Evolutionary conservation across 2,888 invertebrate species (phyloP).

Genomic region (Temnothorax rugatulus): DNA sequence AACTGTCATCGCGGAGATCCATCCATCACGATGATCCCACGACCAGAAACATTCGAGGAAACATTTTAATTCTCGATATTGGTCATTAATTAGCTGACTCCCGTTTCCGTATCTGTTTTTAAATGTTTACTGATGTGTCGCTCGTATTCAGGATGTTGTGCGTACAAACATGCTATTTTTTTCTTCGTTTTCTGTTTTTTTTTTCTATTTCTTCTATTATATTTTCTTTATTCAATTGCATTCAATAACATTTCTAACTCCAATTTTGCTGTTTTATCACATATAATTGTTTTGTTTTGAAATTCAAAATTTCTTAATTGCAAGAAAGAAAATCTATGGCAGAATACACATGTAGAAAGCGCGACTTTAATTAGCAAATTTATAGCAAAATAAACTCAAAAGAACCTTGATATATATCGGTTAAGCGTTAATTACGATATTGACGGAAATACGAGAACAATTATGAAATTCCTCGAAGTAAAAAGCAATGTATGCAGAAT

Average conservation of each 20-base stretch:
- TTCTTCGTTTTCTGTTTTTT: neutral
- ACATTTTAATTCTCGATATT: conserved; percentile 5
- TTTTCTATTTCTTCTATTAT: neutral
- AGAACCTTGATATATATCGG: neutral
- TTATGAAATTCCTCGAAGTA: neutral
- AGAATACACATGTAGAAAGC: neutral
- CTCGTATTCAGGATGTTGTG: neutral
- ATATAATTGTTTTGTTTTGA: neutral
- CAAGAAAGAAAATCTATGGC: neutral
- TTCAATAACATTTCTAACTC: neutral
- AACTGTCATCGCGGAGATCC: conserved; percentile 36
- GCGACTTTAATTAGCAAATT: neutral
- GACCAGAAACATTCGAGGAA: neutral
- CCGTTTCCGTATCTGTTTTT: neutral
- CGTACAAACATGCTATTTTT: neutral
- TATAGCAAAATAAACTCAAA: neutral
- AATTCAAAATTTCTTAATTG: conserved; percentile 3
- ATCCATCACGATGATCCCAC: conserved; percentile 18
- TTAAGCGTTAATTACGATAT: neutral
- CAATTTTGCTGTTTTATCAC: neutral
- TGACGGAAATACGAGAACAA: neutral
- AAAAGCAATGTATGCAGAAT: neutral
- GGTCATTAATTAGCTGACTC: neutral
- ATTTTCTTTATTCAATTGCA: neutral
- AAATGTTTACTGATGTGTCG: neutral